Evolutionary conservation across 1,140 invertebrate genomes (phyloP).

Genomic region (Philotrypesis tridentata): DNA sequence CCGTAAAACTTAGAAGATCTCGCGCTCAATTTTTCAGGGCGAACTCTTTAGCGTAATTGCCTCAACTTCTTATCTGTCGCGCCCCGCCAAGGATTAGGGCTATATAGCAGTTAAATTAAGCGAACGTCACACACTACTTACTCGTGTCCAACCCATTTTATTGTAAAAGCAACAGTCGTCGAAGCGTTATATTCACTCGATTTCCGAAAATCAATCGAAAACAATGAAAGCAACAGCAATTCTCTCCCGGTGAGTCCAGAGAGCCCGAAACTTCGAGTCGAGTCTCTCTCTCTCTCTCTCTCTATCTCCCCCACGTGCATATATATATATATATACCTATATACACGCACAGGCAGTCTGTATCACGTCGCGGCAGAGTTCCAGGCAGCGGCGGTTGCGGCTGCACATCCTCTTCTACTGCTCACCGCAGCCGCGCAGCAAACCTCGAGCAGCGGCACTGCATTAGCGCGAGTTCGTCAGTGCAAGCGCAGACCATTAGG

Average conservation of each 20-base stretch:
- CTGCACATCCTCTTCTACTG: neutral
- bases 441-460: conserved; percentile 24
- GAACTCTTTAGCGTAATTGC: conserved; percentile 18
- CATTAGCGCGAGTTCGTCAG: conserved; percentile 44
- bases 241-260: too few relatives aligned
- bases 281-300: too few relatives aligned
- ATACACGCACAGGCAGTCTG: neutral
- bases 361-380: neutral
- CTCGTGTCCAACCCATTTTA: too few relatives aligned
- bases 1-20: conserved; percentile 5
- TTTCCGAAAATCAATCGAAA: neutral
- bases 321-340: too few relatives aligned
- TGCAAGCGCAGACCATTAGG: conserved; percentile 16
- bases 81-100: neutral
- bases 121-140: too few relatives aligned
- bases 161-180: too few relatives aligned
- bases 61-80: conserved; percentile 26
- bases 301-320: too few relatives aligned
- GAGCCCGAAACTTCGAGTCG: neutral
- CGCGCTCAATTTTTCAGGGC: neutral
- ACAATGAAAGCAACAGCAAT: neutral
- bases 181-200: too few relatives aligned
- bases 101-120: neutral
- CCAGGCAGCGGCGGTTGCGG: conserved; percentile 20
- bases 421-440: conserved; percentile 22